Percentiles rank a stretch among this genome's conserved stretches.
phyloP scores from a whole-genome alignment of 2,797 vertebrate genomes.

The Nothura maculosa region DNA sequence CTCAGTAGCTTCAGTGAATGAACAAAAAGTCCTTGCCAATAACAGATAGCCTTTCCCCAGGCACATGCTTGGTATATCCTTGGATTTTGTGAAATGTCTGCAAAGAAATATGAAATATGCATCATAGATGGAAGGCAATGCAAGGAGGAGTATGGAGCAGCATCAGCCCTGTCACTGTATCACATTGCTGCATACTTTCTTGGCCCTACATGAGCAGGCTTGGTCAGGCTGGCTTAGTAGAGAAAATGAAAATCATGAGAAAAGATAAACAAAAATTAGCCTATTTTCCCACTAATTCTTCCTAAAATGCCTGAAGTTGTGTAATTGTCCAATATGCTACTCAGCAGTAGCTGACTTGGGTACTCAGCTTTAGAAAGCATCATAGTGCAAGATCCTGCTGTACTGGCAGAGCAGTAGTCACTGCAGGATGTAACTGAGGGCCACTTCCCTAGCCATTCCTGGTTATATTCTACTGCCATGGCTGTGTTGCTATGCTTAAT shows the following conservation, averaged over 20 bases:
- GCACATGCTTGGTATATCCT: background rate
- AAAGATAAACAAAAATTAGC: background rate
- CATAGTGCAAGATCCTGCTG: background rate
- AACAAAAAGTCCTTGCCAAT: background rate
- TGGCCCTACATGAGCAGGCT: background rate
- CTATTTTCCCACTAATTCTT: background rate
- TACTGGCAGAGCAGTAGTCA: background rate
- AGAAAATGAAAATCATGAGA: background rate
- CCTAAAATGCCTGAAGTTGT: background rate
- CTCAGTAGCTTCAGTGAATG: background rate
- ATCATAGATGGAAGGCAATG: background rate
- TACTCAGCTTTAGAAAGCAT: background rate
- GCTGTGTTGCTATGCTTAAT: conserved; percentile 41
- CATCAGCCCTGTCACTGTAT: background rate
- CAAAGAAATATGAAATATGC: background rate
- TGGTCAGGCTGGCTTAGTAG: background rate
- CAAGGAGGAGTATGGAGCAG: background rate
- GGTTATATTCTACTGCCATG: background rate
- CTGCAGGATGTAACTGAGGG: background rate
- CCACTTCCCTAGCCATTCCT: background rate
- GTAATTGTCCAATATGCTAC: background rate
- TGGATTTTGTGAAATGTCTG: background rate
- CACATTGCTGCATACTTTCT: background rate
- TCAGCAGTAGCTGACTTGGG: background rate
- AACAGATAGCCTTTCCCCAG: background rate